Evolutionary conservation across 2,113 vertebrate genomes (phyloP).

Genomic region (Salvelinus alpinus): DNA sequence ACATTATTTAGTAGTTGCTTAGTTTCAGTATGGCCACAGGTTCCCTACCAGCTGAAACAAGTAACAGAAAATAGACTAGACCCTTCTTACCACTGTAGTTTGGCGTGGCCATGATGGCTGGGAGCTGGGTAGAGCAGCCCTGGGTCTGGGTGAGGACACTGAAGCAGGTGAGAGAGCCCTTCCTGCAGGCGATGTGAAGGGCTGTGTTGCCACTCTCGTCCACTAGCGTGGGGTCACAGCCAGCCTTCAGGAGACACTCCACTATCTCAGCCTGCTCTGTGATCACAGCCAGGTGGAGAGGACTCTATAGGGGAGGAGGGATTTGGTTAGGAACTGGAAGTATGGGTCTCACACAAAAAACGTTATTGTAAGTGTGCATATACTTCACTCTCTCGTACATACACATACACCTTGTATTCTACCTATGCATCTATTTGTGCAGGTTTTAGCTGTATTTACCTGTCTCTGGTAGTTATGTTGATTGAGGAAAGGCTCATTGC

Average conservation of each 20-base stretch:
- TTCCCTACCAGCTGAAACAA: no score
- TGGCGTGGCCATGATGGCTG: slow-evolving; percentile 75
- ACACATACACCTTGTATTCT: not conserved
- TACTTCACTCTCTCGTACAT: not conserved
- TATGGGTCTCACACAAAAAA: not conserved
- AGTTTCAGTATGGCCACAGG: not conserved
- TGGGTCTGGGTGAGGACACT: slow-evolving; percentile 83
- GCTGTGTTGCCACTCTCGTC: slow-evolving; percentile 91
- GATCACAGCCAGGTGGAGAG: slow-evolving; percentile 93
- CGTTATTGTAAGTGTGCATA: not conserved
- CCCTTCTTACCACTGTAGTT: slow-evolving; percentile 87
- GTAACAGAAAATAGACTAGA: no score
- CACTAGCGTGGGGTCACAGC: slow-evolving; percentile 86
- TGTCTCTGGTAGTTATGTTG: slow-evolving; percentile 92
- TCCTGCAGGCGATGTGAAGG: slow-evolving; percentile 91
- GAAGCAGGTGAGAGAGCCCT: slow-evolving; percentile 84
- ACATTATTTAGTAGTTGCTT: no score
- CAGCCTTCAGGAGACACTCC: slow-evolving; percentile 80
- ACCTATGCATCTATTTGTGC: not conserved
- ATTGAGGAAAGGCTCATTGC: slow-evolving; percentile 84
- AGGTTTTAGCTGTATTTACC: slow-evolving; percentile 66
- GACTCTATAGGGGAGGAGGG: slow-evolving; percentile 74
- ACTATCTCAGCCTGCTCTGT: slow-evolving; percentile 88
- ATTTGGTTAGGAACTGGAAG: not conserved
- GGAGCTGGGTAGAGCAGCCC: slow-evolving; percentile 69